A percentile compares a stretch with the other conserved stretches of the same genome.
Evolutionary conservation across 2,113 vertebrate genomes (phyloP).

Genomic region (Nettapus auritus): DNA sequence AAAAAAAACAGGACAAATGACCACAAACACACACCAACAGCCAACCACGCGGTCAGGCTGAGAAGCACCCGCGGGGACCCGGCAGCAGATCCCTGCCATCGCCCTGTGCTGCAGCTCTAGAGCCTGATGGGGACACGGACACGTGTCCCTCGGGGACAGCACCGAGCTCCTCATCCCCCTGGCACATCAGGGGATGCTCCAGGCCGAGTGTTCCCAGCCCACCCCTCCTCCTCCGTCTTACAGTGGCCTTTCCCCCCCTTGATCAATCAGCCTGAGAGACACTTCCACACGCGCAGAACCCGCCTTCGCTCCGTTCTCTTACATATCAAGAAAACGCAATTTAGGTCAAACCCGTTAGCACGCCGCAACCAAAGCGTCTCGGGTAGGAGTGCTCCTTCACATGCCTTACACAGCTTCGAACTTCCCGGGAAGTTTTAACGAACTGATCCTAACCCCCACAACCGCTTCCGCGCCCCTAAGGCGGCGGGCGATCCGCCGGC

Average conservation of each 20-base stretch:
- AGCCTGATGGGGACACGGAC: neutral
- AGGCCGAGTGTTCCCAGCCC: neutral
- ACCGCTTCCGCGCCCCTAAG: slow-evolving; percentile 25
- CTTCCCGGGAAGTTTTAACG: slow-evolving; percentile 41
- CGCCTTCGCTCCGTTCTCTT: neutral
- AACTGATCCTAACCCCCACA: neutral
- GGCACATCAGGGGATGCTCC: neutral
- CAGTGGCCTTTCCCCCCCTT: slow-evolving; percentile 39
- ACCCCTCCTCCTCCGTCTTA: neutral
- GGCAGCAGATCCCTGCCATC: neutral
- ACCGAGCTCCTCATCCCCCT: neutral
- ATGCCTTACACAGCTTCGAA: slow-evolving; percentile 79
- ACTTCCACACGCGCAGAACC: neutral
- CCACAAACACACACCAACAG: neutral
- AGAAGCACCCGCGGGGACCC: rapidly evolving
- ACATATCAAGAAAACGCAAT: neutral
- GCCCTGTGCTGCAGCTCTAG: neutral
- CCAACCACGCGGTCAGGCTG: neutral
- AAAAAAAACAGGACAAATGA: too few relatives aligned
- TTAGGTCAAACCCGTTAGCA: neutral
- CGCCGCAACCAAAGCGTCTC: neutral
- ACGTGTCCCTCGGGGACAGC: rapidly evolving
- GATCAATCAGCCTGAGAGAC: slow-evolving; percentile 19
- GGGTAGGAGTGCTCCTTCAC: slow-evolving; percentile 57
- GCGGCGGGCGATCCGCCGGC: neutral